Evolutionary conservation across 1,140 invertebrate species (phyloP), one percentile per base, ranked within the genome.

Genomic region (Chymomyza costata): DNA sequence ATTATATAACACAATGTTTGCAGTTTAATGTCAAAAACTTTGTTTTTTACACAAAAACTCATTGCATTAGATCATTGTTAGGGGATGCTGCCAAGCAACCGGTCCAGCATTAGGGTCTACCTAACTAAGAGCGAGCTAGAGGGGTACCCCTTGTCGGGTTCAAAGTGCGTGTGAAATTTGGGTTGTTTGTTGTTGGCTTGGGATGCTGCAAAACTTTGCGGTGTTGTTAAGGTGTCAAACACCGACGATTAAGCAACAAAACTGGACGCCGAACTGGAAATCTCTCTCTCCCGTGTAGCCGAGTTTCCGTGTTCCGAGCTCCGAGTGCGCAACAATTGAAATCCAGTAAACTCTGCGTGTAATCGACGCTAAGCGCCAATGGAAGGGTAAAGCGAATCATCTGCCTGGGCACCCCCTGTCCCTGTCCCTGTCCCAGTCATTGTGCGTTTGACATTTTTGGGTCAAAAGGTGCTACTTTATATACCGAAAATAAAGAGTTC

Each of bases 141-240:
- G 10, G 40, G 40, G 48, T 68, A 44, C 53, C 39, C 28, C 37
- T 41, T 39, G 30, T 18, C 30, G 30, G 78, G 76, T 70, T 81
- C 69, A 82, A 82, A 81, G 76, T 82, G 69, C 76, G 76, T 81
- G 76, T 67, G 76, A 81, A 82, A 63, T 64, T 61, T 37, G 61
- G 73, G 59, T 65, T 68, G 62, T 68, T 61, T 65, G 54, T 63
- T 45, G 37, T 58, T 66, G 32, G 31, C 5, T 6, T 6, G 28
- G 59, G 63, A 51, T 76, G 66, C 65, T 76, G 67, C 34, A 43
- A 59, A 56, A 39, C 46, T 59, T 65, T 65, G 73, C 51, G 65
- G 71, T 69, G 58, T 69, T 74, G 62, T 59, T 57, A 63, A 78
- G 71, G 71, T 78, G 71, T 60, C 63, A 78, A 73, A 59, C n/a